phyloP scores from a whole-genome alignment of 2,888 invertebrate genomes.

The Rhabditophanes sp. region DNA sequence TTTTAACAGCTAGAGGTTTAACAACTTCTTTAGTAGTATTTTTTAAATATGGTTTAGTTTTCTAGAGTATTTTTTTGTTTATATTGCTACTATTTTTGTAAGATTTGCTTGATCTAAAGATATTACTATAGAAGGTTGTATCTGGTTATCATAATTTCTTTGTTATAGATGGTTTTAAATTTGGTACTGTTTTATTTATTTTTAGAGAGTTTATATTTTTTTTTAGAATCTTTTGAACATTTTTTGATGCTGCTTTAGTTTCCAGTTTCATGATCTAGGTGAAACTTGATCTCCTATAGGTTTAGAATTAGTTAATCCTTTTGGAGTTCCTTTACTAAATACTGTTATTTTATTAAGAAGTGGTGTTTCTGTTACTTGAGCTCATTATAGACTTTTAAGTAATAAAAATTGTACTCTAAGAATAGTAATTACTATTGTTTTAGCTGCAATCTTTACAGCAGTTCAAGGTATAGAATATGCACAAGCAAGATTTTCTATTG shows the following conservation, averaged over 20 bases:
- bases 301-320: constrained; percentile 56
- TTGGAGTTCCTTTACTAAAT: constrained; percentile 59
- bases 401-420: constrained; percentile 48
- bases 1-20: constrained; percentile 21
- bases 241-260: constrained; percentile 46
- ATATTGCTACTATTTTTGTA: constrained; percentile 22
- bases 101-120: constrained; percentile 25
- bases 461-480: constrained; percentile 59
- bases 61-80: constrained; percentile 21
- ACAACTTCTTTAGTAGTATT: constrained; percentile 25
- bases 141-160: constrained; percentile 34
- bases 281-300: constrained; percentile 55
- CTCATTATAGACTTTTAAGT: constrained; percentile 50
- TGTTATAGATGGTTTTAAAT: constrained; percentile 35
- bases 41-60: constrained; percentile 26
- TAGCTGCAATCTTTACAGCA: constrained; percentile 56
- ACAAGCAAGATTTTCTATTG: constrained; percentile 53
- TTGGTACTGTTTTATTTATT: constrained; percentile 60
- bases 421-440: constrained; percentile 51
- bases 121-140: constrained; percentile 28
- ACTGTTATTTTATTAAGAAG: constrained; percentile 59
- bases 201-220: constrained; percentile 57
- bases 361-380: constrained; percentile 57
- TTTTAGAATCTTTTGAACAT: constrained; percentile 52
- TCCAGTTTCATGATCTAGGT: constrained; percentile 53